Percentiles rank a stretch among this genome's conserved stretches.
phyloP scores from a whole-genome alignment of 2,113 vertebrate species.

The Neolamprologus cancellatus region DNA sequence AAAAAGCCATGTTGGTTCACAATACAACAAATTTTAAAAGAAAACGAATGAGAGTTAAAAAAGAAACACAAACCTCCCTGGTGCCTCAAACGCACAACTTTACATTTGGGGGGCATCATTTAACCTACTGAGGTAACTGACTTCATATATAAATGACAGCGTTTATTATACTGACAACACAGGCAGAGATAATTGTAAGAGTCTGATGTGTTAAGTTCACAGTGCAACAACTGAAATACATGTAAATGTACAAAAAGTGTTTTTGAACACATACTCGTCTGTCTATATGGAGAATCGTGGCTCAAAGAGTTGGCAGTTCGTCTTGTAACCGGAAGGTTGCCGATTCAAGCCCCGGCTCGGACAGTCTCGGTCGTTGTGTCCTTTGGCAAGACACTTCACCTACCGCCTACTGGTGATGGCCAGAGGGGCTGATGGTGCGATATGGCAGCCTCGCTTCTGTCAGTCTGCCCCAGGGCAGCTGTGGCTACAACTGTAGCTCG shows the following conservation, averaged over 20 bases:
- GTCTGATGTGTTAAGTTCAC: neutral
- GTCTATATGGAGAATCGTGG: neutral
- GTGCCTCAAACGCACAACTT: neutral
- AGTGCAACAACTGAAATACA: neutral
- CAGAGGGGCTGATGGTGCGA: neutral
- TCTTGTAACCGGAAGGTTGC: neutral
- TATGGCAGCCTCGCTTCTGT: neutral
- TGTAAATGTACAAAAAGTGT: neutral
- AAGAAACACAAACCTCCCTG: neutral
- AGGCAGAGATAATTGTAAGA: neutral
- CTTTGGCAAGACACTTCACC: neutral
- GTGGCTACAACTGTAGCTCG: neutral
- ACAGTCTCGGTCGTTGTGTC: neutral
- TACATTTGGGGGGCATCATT: neutral
- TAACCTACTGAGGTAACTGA: neutral
- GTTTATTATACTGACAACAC: neutral
- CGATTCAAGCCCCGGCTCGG: rapidly evolving
- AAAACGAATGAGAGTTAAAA: neutral
- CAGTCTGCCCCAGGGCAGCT: neutral
- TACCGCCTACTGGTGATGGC: neutral
- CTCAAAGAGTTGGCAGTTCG: neutral
- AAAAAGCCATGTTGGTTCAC: neutral
- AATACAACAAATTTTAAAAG: neutral
- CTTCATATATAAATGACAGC: neutral
- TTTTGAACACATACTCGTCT: neutral